Percentiles rank a stretch among this genome's conserved stretches.
These are phyloP conservation scores for Iguana delicatissima DNA, from an alignment of 2,797 vertebrate genomes.

Conservation along the genomic window DNA sequence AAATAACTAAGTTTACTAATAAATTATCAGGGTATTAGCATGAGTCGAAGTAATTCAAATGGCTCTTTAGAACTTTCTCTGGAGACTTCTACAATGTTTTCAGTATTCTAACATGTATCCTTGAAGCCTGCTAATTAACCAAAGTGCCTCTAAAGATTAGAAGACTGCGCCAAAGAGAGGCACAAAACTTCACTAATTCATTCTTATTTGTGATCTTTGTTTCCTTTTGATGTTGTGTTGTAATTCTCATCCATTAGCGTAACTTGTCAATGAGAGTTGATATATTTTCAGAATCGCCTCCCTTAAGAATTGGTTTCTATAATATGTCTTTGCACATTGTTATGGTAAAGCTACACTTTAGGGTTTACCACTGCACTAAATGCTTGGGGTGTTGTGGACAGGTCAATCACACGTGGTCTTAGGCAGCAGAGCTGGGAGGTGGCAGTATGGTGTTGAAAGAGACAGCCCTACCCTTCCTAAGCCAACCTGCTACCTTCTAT, in stretches of 20 bases:
- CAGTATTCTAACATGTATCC: conserved; percentile 1
- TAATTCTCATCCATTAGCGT: neutral
- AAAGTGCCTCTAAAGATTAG: conserved; percentile 18
- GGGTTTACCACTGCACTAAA: neutral
- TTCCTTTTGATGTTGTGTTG: conserved; percentile 7
- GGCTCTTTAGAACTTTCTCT: neutral
- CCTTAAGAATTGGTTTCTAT: neutral
- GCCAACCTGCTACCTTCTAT: no score
- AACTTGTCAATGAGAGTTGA: neutral
- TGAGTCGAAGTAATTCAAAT: conserved; percentile 12
- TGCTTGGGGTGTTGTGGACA: neutral
- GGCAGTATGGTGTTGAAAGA: no score
- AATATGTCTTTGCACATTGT: neutral
- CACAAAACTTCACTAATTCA: conserved; percentile 2
- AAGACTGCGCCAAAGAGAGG: neutral
- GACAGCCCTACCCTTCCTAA: no score
- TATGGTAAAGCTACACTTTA: no score
- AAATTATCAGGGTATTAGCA: conserved; percentile 19
- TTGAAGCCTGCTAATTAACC: conserved; percentile 11
- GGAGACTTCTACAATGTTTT: neutral
- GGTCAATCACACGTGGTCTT: neutral
- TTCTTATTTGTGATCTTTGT: conserved; percentile 2
- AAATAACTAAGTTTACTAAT: neutral
- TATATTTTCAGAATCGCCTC: neutral
- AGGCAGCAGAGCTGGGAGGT: no score